A percentile compares a stretch with the other conserved stretches of the same genome.
phyloP scores from a whole-genome alignment of 2,113 vertebrate species.

The Myxocyprinus asiaticus region DNA sequence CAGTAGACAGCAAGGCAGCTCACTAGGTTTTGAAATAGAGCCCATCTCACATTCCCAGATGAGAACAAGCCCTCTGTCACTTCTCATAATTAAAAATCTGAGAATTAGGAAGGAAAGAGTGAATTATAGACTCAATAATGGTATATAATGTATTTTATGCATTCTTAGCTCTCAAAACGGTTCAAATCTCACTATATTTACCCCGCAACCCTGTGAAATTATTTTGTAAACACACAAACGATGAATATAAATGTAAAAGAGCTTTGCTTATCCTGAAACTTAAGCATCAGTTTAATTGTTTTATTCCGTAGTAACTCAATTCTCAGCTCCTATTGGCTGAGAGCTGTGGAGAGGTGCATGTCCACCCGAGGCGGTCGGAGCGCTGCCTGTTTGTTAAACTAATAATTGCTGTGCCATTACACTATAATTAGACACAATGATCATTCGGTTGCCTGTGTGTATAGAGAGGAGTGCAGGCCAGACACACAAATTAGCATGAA shows the following conservation, averaged over 20 bases:
- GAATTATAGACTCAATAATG: not conserved
- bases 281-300: slow-evolving; percentile 52
- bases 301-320: slow-evolving; percentile 58
- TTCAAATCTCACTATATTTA: slow-evolving; percentile 15
- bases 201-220: slow-evolving; percentile 39
- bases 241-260: slow-evolving; percentile 25
- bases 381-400: slow-evolving; percentile 56
- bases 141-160: not conserved
- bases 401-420: slow-evolving; percentile 72
- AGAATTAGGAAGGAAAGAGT: not conserved
- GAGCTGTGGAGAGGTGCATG: slow-evolving; percentile 9
- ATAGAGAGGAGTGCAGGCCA: slow-evolving; percentile 21
- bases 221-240: slow-evolving; percentile 50
- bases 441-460: slow-evolving; percentile 43
- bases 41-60: not conserved
- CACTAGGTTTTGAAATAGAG: not conserved
- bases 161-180: not conserved
- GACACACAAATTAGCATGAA: slow-evolving; percentile 58
- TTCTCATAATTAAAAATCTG: not conserved
- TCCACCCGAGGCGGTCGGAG: slow-evolving; percentile 47
- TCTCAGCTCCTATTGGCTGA: slow-evolving; percentile 55
- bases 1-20: not conserved
- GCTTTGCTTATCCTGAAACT: slow-evolving; percentile 28
- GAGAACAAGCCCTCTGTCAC: not conserved
- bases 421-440: slow-evolving; percentile 68